Evolutionary conservation across 2,113 vertebrate genomes (phyloP).

Genomic region (Emydocephalus ijimae): DNA sequence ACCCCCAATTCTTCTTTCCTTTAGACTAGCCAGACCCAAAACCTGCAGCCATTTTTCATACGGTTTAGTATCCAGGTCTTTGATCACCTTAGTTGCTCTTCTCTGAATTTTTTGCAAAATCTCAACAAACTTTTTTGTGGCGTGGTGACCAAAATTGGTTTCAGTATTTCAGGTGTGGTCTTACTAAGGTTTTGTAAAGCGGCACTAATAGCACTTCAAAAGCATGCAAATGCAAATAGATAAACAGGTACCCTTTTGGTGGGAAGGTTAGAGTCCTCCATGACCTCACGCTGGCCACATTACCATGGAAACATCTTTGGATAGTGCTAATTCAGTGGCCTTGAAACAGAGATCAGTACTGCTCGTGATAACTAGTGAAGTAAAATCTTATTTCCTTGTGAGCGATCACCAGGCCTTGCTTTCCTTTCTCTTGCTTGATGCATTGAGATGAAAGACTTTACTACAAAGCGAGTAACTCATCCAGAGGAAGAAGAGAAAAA

Average conservation of each 20-base stretch:
- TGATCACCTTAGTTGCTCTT: no score
- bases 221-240: neutral
- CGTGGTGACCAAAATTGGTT: no score
- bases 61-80: no score
- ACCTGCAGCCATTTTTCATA: no score
- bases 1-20: no score
- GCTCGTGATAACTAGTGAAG: fast-evolving
- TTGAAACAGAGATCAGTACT: neutral
- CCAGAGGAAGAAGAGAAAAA: neutral
- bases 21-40: no score
- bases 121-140: no score
- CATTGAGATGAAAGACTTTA: fast-evolving
- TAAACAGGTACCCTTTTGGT: neutral
- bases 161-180: no score
- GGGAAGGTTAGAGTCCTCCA: neutral
- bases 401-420: fast-evolving
- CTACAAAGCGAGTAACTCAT: neutral
- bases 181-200: no score
- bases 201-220: neutral
- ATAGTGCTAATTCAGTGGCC: no score
- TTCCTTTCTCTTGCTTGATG: neutral
- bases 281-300: neutral
- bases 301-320: neutral
- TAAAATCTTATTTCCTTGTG: neutral
- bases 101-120: no score